phyloP scores from a whole-genome alignment of 2,797 vertebrate genomes.

The Chrysocyon brachyurus region DNA sequence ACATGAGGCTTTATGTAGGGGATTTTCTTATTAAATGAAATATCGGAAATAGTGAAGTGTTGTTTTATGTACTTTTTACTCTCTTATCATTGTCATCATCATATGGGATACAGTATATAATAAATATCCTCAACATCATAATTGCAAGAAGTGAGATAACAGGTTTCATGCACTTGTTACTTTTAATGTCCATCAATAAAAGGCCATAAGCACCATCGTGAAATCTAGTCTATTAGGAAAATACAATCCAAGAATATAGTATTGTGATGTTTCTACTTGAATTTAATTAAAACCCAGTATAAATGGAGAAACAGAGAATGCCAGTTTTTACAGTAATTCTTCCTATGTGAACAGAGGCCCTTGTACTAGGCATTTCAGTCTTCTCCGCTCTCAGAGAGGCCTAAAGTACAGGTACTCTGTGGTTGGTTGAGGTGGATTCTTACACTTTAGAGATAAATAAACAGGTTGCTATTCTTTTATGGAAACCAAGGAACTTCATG shows the following conservation, averaged over 20 bases:
- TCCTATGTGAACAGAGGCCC: neutral
- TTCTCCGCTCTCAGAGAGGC: neutral
- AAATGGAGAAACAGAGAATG: neutral
- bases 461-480: neutral
- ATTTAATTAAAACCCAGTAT: conserved; percentile 16
- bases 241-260: neutral
- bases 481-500: neutral
- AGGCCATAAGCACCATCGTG: neutral
- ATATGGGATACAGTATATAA: neutral
- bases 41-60: neutral
- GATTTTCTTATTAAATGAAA: conserved; percentile 23
- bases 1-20: neutral
- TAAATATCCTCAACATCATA: neutral
- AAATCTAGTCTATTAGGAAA: conserved; percentile 36
- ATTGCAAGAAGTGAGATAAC: neutral
- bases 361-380: neutral
- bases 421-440: neutral
- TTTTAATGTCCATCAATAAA: conserved; percentile 46
- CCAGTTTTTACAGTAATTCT: neutral
- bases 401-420: neutral
- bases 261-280: conserved; percentile 27
- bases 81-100: neutral
- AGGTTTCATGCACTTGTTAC: neutral
- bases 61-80: neutral
- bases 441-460: neutral